Evolutionary conservation across 2,888 invertebrate species (phyloP).

Genomic region (Agriopis aurantiaria): DNA sequence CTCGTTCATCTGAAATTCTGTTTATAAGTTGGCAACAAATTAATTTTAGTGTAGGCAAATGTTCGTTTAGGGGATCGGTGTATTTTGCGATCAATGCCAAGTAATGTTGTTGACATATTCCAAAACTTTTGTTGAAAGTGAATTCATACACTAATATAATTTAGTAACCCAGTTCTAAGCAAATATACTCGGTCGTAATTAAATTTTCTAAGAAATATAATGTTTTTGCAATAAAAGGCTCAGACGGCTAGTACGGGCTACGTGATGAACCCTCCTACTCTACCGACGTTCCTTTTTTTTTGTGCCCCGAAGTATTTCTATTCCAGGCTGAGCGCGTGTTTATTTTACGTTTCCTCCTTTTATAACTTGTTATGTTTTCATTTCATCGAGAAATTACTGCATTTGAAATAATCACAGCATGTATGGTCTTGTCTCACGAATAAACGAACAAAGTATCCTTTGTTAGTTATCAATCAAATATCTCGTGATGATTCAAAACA

Average conservation of each 20-base stretch:
- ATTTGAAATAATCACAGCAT: constrained; percentile 9
- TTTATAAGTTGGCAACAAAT: constrained; percentile 26
- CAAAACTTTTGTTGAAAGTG: too few species aligned
- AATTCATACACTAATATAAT: background rate
- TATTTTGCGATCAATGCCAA: constrained; percentile 26
- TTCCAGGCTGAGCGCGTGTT: constrained; percentile 29
- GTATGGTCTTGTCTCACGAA: constrained; percentile 53
- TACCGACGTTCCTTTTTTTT: constrained; percentile 14
- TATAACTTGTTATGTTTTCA: constrained; percentile 30
- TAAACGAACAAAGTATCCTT: constrained; percentile 11
- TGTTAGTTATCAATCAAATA: background rate
- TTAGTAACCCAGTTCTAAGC: background rate
- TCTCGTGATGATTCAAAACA: background rate
- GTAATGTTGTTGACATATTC: constrained; percentile 16
- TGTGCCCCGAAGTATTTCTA: constrained; percentile 35
- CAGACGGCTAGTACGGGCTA: background rate
- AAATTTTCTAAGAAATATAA: background rate
- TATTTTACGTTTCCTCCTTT: constrained; percentile 34
- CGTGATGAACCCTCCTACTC: constrained; percentile 12
- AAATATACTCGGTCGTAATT: background rate
- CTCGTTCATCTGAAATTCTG: constrained; percentile 14
- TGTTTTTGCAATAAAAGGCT: constrained; percentile 9
- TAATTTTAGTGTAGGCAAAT: constrained; percentile 31
- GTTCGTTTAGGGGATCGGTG: constrained; percentile 23
- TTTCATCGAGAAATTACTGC: constrained; percentile 15